Conservation (phyloP, 2,888 invertebrate species). For the Callyntrura guangdongensis region DNA sequence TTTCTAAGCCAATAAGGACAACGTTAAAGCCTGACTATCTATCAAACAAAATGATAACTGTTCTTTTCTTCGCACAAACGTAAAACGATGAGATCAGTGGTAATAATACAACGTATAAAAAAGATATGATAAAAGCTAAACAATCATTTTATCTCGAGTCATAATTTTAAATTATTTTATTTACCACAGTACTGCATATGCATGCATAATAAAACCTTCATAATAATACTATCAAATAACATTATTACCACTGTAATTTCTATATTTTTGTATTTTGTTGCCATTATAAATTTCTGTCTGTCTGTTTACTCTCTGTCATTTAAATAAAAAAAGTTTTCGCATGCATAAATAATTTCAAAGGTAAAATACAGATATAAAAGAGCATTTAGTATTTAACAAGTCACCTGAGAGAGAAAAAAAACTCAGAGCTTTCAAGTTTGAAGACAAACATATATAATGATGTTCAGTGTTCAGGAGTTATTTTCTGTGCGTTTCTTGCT, state of each 20-base stretch:
- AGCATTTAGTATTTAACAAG: neutral
- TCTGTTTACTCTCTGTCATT: constrained; percentile 11
- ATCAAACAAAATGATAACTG: neutral
- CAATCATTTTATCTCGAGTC: constrained; percentile 25
- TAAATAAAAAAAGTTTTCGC: neutral
- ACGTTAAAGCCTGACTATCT: neutral
- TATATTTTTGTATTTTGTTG: neutral
- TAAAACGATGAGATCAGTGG: neutral
- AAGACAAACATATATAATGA: too few relatives aligned
- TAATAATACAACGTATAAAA: neutral
- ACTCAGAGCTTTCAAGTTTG: too few relatives aligned
- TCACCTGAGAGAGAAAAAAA: neutral
- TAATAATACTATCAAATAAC: neutral
- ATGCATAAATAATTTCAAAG: constrained; percentile 4
- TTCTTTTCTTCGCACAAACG: constrained; percentile 1
- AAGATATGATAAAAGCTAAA: constrained; percentile 1
- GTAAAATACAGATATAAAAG: neutral
- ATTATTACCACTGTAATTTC: neutral
- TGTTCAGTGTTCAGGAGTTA: too few relatives aligned
- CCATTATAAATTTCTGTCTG: too few relatives aligned
- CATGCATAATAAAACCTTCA: constrained; percentile 33
- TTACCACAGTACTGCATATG: neutral
- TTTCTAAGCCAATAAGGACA: neutral
- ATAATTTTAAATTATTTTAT: constrained; percentile 35
- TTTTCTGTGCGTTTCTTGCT: too few relatives aligned